Base-by-base conservation (phyloP, 2,888 invertebrate genomes). In the Pherbina coryleti region DNA sequence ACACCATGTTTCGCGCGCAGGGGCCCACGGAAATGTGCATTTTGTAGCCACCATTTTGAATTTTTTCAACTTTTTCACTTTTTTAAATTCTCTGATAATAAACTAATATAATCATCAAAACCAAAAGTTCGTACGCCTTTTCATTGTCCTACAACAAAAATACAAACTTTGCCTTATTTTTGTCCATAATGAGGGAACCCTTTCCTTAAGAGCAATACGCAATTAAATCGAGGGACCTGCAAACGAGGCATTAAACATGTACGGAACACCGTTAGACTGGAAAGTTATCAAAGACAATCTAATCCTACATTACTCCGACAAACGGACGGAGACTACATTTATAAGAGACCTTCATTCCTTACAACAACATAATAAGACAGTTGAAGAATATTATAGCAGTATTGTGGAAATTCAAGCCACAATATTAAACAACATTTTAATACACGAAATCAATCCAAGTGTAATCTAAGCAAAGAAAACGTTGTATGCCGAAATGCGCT, bases 171-270 rank as follows among this genome's bases (percentile, higher is more conserved):
- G n/a, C n/a, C n/a, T n/a, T n/a, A n/a, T n/a, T n/a, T n/a, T n/a
- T n/a, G n/a, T n/a, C n/a, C n/a, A n/a, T n/a, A n/a, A n/a, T n/a
- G n/a, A n/a, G n/a, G n/a, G n/a, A n/a, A n/a, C n/a, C n/a, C n/a
- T n/a, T n/a, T n/a, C n/a, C 0, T 31, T 80, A 51, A 70, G 79
- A 28, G 77, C 79, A 0, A 80, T 81, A 11, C 44, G 53, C n/a
- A 51, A 53, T 17, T 51, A 70, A 53, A 51, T 25, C 28, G n/a
- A 60, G 44, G 37, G 73, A 25, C 44, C 28, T 37, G 53, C 73
- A 19, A 62, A 78, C n/a, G 78, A 81, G 49, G 51, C 75, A 1
- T 57, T 80, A 1, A 79, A 80, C 53, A 77, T 78, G 64, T 77
- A 77, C 49, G 78, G 79, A 7, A 80, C 78, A 5, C 62, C 79